Evolutionary conservation across 2,888 invertebrate species (phyloP).

Genomic region (Erebia palarica): DNA sequence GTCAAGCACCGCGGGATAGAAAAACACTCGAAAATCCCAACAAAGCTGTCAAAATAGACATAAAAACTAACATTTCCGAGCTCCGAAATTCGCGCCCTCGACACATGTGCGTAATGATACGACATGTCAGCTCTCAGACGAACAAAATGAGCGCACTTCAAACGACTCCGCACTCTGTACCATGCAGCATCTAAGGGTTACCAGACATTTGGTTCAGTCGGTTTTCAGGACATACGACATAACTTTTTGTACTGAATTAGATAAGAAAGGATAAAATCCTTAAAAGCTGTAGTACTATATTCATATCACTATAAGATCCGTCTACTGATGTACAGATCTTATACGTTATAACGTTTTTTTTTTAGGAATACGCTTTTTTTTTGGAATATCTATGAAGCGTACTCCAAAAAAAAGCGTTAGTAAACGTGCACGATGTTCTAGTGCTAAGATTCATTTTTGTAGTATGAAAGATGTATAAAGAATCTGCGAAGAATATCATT

Average conservation of each 20-base stretch:
- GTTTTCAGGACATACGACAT: neutral
- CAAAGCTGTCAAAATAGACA: conserved; percentile 28
- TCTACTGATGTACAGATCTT: too few relatives aligned
- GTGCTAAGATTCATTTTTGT: too few relatives aligned
- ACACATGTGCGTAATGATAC: conserved; percentile 72
- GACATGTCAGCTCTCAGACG: conserved; percentile 62
- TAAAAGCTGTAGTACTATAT: too few relatives aligned
- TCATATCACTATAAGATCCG: too few relatives aligned
- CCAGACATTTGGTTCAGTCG: neutral
- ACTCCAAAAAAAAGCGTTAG: too few relatives aligned
- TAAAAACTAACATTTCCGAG: conserved; percentile 43
- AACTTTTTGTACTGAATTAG: neutral
- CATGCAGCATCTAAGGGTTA: conserved; percentile 27
- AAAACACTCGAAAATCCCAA: conserved; percentile 27
- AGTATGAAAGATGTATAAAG: too few relatives aligned
- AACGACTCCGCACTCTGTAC: conserved; percentile 46
- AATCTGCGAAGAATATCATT: too few relatives aligned
- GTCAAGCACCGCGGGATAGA: conserved; percentile 16
- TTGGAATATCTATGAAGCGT: too few relatives aligned
- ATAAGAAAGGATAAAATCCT: neutral
- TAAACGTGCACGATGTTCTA: too few relatives aligned
- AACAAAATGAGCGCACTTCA: conserved; percentile 74
- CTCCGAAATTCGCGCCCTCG: conserved; percentile 55
- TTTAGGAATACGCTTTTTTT: too few relatives aligned
- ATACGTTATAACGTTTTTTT: too few relatives aligned